These are phyloP conservation scores for Nesometra sesokonis DNA, from an alignment of 35 echinoderm and acorn worm genomes.

Conservation along the genomic window DNA sequence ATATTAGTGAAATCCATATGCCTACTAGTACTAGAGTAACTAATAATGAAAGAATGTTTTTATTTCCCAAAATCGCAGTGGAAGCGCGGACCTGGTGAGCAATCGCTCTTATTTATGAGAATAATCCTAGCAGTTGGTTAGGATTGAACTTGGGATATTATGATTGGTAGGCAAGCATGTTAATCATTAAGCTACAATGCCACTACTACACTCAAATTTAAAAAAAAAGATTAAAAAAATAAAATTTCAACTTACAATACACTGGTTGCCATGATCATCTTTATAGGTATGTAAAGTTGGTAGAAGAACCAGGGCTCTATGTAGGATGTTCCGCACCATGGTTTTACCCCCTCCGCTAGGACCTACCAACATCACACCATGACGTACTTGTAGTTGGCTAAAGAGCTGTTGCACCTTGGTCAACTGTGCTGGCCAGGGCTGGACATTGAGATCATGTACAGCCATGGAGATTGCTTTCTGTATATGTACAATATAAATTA, in stretches of 20 bases:
- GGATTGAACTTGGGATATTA: no score
- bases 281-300: constrained; percentile 61
- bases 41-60: no score
- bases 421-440: constrained; percentile 79
- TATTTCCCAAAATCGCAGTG: no score
- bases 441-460: constrained; percentile 58
- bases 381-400: constrained; percentile 75
- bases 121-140: no score
- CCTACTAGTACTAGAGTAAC: no score
- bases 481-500: not conserved
- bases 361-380: constrained; percentile 92
- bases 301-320: constrained; percentile 70
- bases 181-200: no score
- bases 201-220: no score
- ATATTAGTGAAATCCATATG: no score
- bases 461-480: constrained; percentile 98
- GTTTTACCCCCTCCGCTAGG: constrained; percentile 86
- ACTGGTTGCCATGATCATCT: constrained; percentile 23
- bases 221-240: not conserved
- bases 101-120: no score
- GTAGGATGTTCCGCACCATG: constrained; percentile 66
- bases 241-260: constrained; percentile 48
- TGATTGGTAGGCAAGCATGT: no score
- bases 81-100: no score
- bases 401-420: constrained; percentile 91